Evolutionary conservation across 2,888 invertebrate genomes (phyloP), one percentile per base, ranked within the genome.

Genomic region (Polymixis lichenea): DNA sequence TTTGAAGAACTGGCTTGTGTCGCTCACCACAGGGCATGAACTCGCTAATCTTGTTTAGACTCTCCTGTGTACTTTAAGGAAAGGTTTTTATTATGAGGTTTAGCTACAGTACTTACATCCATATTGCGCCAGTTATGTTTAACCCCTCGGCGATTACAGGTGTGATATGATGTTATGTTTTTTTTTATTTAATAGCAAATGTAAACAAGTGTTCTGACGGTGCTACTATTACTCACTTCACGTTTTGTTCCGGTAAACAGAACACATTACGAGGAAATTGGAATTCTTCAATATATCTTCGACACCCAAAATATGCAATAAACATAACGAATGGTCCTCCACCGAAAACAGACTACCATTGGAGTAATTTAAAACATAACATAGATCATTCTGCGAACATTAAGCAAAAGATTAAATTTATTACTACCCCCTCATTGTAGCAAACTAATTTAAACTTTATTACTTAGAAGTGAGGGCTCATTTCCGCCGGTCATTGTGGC

Each of bases 371-470:
- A 80, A 84, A 82, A 80, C 81, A 69, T 69, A 79, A 69, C 84
- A 74, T 81, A 84, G 78, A 88, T 84, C 80, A 81, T 81, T 82
- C 77, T 61, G 76, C 68, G 75, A 86, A 72, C 85, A 72, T 85
- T 89, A 88, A 79, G 83, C 87, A 83, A 83, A 82, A 86, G 66
- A 86, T 89, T 84, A 82, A 88, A 88, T 86, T 88, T 88, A 89
- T 88, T 80, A 75, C 78, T 56, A 43, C 43, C 61, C 65, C 49
- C 38, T n/a, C 62, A 75, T 53, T 60, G 72, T 17, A n/a, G 55
- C 22, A 60, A 81, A 69, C 61, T 74, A 78, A 86, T 78, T 72
- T 64, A 46, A 84, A 84, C 82, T 79, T 76, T 86, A 84, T 72
- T 11, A 64, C 46, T 53, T 73, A 8, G 6, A 19, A 11, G n/a